These are phyloP conservation scores for Quiscalus mexicanus DNA, from an alignment of 2,113 vertebrate genomes.

Conservation along the genomic window DNA sequence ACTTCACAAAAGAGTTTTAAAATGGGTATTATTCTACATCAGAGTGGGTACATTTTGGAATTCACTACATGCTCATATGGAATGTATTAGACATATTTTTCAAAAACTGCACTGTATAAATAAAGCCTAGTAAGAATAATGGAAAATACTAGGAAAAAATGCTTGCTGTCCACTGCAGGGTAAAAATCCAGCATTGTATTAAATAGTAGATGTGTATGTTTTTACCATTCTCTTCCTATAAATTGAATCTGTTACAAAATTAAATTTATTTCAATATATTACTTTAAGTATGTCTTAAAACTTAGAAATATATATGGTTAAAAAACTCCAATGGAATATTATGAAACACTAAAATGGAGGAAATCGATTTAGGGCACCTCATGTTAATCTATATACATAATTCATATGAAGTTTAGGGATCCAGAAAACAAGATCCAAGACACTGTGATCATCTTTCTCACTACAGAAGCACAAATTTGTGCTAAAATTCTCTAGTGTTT, in stretches of 20 bases:
- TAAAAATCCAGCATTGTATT: neutral
- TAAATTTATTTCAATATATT: neutral
- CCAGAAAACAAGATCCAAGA: neutral
- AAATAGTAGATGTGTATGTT: neutral
- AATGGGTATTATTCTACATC: neutral
- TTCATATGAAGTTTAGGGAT: neutral
- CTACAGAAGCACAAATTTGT: neutral
- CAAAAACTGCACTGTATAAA: neutral
- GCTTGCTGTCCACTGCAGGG: neutral
- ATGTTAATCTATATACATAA: neutral
- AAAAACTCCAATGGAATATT: neutral
- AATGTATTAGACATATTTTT: neutral
- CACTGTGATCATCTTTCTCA: neutral
- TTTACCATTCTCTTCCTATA: neutral
- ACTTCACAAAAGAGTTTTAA: constrained; percentile 1
- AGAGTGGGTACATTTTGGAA: neutral
- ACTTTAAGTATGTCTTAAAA: neutral
- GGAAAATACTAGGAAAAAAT: neutral
- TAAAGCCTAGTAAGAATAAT: neutral
- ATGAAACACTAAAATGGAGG: neutral
- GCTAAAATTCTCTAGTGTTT: neutral
- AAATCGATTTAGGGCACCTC: neutral
- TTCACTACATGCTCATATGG: neutral
- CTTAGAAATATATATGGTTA: neutral
- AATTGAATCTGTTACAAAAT: neutral